Evolutionary conservation across 2,113 vertebrate species (phyloP).

Genomic region (Erythrolamprus reginae): DNA sequence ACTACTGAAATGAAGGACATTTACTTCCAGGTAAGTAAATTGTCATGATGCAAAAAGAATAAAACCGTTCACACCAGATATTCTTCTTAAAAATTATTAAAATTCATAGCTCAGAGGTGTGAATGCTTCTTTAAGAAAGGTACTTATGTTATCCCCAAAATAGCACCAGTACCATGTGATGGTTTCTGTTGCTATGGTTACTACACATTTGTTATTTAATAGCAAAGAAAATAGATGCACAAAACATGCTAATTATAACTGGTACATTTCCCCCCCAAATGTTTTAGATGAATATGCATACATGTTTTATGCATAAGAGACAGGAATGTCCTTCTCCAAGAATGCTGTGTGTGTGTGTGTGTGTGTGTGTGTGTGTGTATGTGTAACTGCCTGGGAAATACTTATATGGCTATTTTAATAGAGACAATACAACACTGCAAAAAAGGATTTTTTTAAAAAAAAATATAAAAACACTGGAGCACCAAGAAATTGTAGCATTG

Average conservation of each 20-base stretch:
- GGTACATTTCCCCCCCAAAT: conserved; percentile 74
- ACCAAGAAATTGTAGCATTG: conserved; percentile 21
- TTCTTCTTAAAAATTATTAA: conserved; percentile 58
- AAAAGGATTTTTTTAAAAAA: conserved; percentile 41
- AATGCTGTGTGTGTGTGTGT: conserved; percentile 39
- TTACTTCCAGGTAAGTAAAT: conserved; percentile 17
- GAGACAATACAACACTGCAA: conserved; percentile 31
- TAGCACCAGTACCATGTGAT: conserved; percentile 75
- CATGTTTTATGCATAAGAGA: conserved; percentile 71
- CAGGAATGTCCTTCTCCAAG: conserved; percentile 62
- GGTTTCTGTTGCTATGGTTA: conserved; percentile 78
- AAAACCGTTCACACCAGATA: conserved; percentile 45
- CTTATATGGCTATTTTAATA: conserved; percentile 44
- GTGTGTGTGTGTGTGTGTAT: not conserved
- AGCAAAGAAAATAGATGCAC: conserved; percentile 82
- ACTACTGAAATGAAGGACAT: not conserved
- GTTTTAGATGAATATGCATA: conserved; percentile 78
- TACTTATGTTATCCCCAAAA: conserved; percentile 77
- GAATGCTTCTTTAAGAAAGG: conserved; percentile 78
- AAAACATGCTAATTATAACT: conserved; percentile 83
- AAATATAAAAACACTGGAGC: conserved; percentile 7
- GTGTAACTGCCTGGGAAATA: conserved; percentile 43
- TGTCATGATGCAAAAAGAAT: conserved; percentile 32
- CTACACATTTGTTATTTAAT: conserved; percentile 83
- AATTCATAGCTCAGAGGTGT: conserved; percentile 62